Percentiles rank a stretch among this genome's conserved stretches.
Conservation (phyloP, 2,888 invertebrate species). For the Drosophila parthenogenetica region DNA sequence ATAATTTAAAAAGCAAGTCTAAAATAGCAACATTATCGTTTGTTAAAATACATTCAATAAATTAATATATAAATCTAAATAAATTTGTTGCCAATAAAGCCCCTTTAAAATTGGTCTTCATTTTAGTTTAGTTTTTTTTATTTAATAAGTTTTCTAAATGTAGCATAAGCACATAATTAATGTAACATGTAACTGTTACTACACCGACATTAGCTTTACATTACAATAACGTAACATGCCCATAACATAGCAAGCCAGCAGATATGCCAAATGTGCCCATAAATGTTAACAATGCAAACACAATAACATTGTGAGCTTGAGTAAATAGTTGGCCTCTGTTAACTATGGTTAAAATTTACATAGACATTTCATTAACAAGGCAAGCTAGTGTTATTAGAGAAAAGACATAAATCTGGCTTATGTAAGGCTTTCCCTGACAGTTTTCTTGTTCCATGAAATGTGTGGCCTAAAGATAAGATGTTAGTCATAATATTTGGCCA, state of each 20-base stretch:
- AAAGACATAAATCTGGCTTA: background rate
- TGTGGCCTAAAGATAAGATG: background rate
- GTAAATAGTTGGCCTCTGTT: background rate
- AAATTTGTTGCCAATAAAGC: too few relatives aligned
- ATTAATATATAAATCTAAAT: too few relatives aligned
- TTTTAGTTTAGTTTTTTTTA: too few relatives aligned
- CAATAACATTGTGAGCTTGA: background rate
- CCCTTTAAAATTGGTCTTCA: too few relatives aligned
- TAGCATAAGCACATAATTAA: too few relatives aligned
- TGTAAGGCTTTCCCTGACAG: background rate
- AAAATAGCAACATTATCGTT: too few relatives aligned
- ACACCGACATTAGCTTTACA: background rate
- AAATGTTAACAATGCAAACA: background rate
- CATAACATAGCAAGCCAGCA: background rate
- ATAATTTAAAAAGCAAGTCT: too few relatives aligned
- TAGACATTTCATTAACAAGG: background rate
- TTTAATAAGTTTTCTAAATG: too few relatives aligned
- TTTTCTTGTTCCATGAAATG: background rate
- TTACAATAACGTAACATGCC: background rate
- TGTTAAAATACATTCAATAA: too few relatives aligned
- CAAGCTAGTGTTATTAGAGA: slow-evolving; percentile 3
- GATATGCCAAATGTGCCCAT: background rate
- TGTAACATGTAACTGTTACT: background rate
- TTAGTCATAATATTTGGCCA: background rate
- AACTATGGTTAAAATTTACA: background rate